Base-by-base conservation (phyloP, 2,113 vertebrate genomes). In the Accipiter virgatus region DNA sequence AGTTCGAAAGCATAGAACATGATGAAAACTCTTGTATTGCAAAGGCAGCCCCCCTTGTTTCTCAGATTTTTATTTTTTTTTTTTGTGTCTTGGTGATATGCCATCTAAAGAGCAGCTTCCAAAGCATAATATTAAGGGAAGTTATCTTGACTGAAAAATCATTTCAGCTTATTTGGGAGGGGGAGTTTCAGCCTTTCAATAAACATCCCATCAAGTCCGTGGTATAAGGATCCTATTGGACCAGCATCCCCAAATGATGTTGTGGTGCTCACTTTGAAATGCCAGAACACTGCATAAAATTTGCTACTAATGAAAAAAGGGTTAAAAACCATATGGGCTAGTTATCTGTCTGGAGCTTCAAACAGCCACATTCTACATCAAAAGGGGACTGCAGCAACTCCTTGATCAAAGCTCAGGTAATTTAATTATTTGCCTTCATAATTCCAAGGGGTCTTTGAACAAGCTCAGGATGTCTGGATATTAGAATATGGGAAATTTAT, bases 401-500 rank as follows among this genome's bases (percentile, higher is more conserved):
- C 70, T 50, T 96, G 94, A 97, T 96, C 94, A 97, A 97, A 97
- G 96, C 93, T 74, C 78, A 96, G 95, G 95, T 97, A 96, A 97
- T 97, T 96, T 94, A 97, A 97, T 97, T 96, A 97, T 96, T 96
- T 96, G 89, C 87, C 84, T 94, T 91, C 84, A 74, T 90, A 81
- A 93, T 94, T 95, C 78, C 74, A 88, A 94, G 93, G 92, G 84
- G 70, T 86, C 45, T 84, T 96, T 94, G 89, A 97, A 88, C 73
- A 94, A 93, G 45, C 91, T 89, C 29, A 20, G 81, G 81, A 70
- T 93, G 62, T 20, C 73, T 97, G 93, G 84, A 13, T 97, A 82
- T 95, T 94, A 96, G 89, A 95, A 88, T 83, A 91, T 86, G 55
- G 84, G 78, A 91, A 97, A 95, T 95, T 93, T 95, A 96, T 96